Percentiles rank a stretch among this genome's conserved stretches.
Evolutionary conservation across 2,888 invertebrate genomes (phyloP).

Genomic region (Apotomis betuletana): DNA sequence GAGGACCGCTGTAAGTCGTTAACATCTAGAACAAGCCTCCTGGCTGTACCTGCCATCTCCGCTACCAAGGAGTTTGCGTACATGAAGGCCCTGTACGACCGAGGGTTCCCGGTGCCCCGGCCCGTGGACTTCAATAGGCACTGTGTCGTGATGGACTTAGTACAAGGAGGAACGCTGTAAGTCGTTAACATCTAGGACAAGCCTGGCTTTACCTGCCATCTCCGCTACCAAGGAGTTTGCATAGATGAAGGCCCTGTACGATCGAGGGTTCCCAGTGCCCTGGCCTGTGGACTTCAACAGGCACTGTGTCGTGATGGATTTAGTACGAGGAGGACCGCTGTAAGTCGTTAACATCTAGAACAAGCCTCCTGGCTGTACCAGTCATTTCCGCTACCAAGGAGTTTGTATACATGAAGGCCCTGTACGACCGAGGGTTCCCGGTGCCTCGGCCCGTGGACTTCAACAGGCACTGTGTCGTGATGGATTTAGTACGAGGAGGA

Average conservation of each 20-base stretch:
- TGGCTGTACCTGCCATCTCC: constrained; percentile 97
- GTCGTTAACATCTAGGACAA: constrained; percentile 59
- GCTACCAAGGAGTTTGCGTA: constrained; percentile 99
- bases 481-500: constrained; percentile 94
- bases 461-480: constrained; percentile 97
- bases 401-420: constrained; percentile 98
- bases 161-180: constrained; percentile 92
- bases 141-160: constrained; percentile 97
- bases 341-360: constrained; percentile 71
- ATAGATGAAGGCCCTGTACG: constrained; percentile 97
- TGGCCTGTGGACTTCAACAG: constrained; percentile 96
- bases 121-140: constrained; percentile 98
- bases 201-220: constrained; percentile 99
- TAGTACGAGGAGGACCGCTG: constrained; percentile 92
- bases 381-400: constrained; percentile 99
- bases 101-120: constrained; percentile 96
- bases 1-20: constrained; percentile 89
- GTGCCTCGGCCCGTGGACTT: constrained; percentile 97
- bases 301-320: constrained; percentile 98
- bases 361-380: constrained; percentile 88
- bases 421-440: constrained; percentile 95
- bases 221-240: constrained; percentile 99
- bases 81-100: constrained; percentile 95
- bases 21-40: too few species aligned
- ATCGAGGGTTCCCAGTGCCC: constrained; percentile 96